Conservation (phyloP, 2,888 invertebrate species). For the Graphium colonna region DNA sequence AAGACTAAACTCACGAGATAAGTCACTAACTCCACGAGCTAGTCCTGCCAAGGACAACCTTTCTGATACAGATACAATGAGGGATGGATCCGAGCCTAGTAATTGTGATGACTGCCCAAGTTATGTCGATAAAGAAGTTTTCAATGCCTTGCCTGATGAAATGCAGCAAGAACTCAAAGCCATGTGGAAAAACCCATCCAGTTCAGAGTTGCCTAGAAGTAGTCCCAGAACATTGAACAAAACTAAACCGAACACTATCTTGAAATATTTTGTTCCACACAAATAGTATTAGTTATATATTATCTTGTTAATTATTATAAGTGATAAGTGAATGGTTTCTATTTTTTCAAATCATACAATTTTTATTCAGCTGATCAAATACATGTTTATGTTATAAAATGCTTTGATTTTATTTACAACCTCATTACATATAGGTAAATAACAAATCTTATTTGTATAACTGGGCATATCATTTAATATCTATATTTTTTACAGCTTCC, state of each 20-base stretch:
- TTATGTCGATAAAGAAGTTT: constrained; percentile 84
- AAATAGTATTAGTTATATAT: constrained; percentile 81
- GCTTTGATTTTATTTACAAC: constrained; percentile 36
- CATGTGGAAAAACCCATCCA: constrained; percentile 81
- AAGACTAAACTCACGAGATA: constrained; percentile 66
- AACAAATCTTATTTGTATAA: constrained; percentile 47
- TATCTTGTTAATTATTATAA: constrained; percentile 74
- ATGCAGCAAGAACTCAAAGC: constrained; percentile 86
- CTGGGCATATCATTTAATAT: constrained; percentile 75
- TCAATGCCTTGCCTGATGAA: constrained; percentile 85
- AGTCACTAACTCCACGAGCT: constrained; percentile 67
- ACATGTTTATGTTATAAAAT: constrained; percentile 75
- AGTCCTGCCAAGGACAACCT: constrained; percentile 69
- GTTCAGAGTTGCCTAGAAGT: constrained; percentile 61
- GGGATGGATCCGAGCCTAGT: constrained; percentile 57
- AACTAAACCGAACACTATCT: constrained; percentile 81
- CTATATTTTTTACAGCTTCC: constrained; percentile 80
- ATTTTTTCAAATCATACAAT: constrained; percentile 79
- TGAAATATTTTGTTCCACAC: constrained; percentile 85
- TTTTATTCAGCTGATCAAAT: constrained; percentile 79
- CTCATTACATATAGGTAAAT: constrained; percentile 24
- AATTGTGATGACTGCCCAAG: constrained; percentile 81
- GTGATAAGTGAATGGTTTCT: constrained; percentile 79
- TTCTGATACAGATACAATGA: constrained; percentile 66
- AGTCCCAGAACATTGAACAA: constrained; percentile 74